Base-by-base conservation (phyloP, 2,113 vertebrate genomes). In the Nanger granti region DNA sequence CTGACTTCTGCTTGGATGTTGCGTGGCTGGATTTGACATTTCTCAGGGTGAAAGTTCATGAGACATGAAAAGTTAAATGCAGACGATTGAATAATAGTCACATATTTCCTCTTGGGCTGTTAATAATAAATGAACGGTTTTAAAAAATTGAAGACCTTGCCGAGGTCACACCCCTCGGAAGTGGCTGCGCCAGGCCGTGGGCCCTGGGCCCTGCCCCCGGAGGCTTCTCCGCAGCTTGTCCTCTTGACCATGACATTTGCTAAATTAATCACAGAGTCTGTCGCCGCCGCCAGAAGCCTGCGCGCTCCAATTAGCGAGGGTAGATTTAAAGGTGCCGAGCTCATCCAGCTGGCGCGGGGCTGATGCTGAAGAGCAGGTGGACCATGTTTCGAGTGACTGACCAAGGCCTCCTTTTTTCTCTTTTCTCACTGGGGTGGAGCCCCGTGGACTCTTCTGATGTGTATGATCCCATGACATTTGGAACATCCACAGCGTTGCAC, bases 171-270 rank as follows among this genome's bases (percentile, higher is more conserved):
- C 29, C 28, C 13, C 44, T 94, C 54, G 2, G 69, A 55, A 94
- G 95, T 54, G 89, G 64, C 73, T 49, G 80, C 83, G 87, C 57
- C 20, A 1, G 62, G 76, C n/a, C 37, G 3, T 28, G 7, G 86
- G 79, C 93, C 93, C 85, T 2, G 34, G 3, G 52, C 52, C 22
- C 52, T 26, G 83, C 34, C 34, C 54, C n/a, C 0, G 11, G 0
- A 0, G 76, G 24, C 73, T 11, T 57, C 89, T 86, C 87, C 7
- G 52, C 37, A 18, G 82, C 82, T 22, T 47, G 93, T 93, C 89
- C 97, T 93, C 97, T 86, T 95, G 94, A 96, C 96, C 95, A 1
- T 89, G 89, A 95, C 97, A 93, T 98, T 97, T 93, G 80, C 96
- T 88, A 85, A 88, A 97, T 97, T 93, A 94, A 96, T 95, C 92